phyloP scores from a whole-genome alignment of 2,888 invertebrate genomes.

The Tuberolachnus salignus region DNA sequence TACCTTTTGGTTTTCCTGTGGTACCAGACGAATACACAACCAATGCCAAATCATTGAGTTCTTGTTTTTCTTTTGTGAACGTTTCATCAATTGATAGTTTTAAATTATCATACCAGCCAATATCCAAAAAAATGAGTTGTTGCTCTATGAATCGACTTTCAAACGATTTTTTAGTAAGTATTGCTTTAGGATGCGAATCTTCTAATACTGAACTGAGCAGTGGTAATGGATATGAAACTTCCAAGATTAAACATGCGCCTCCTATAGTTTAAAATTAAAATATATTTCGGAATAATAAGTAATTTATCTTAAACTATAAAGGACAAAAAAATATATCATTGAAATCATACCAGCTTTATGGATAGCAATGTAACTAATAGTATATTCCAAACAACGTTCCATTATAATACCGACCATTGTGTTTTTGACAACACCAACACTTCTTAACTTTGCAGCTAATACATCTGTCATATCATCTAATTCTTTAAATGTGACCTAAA shows the following conservation, averaged over 20 bases:
- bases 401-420: constrained; percentile 60
- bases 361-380: constrained; percentile 59
- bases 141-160: constrained; percentile 49
- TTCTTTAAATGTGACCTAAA: constrained; percentile 59
- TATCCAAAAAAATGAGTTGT: constrained; percentile 50
- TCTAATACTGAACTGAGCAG: constrained; percentile 59
- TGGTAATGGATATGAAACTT: constrained; percentile 59
- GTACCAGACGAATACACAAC: constrained; percentile 60
- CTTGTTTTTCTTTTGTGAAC: constrained; percentile 42
- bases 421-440: constrained; percentile 58
- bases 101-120: constrained; percentile 26
- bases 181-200: constrained; percentile 59
- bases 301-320: neutral
- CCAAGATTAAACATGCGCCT: constrained; percentile 60
- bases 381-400: constrained; percentile 60
- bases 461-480: constrained; percentile 67
- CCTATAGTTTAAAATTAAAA: constrained; percentile 58
- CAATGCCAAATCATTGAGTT: constrained; percentile 60
- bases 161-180: constrained; percentile 59
- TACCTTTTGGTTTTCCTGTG: constrained; percentile 60
- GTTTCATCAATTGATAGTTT: neutral
- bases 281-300: neutral
- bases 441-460: constrained; percentile 68
- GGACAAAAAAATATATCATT: neutral
- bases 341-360: constrained; percentile 59